These are phyloP conservation scores for Listronotus oregonensis DNA, from an alignment of 1,140 invertebrate genomes.

Conservation along the genomic window DNA sequence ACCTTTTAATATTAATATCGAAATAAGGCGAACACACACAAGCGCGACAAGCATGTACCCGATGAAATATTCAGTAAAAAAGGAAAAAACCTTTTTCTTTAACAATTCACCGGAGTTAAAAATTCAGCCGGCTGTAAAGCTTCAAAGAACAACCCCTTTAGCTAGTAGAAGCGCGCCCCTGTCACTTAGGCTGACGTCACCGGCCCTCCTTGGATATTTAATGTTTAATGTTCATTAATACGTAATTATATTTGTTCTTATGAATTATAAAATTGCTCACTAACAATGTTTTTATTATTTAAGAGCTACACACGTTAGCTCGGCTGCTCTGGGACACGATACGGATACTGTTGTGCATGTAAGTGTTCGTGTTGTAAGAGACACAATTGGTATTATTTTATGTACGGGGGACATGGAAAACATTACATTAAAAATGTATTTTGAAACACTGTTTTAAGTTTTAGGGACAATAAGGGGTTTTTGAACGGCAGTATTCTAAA, in stretches of 20 bases:
- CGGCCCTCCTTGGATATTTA: conserved; percentile 28
- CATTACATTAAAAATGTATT: no score
- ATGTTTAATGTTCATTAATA: conserved; percentile 40
- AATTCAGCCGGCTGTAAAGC: conserved; percentile 36
- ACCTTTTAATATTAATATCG: conserved; percentile 22
- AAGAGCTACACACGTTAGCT: conserved; percentile 27
- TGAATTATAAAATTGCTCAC: conserved; percentile 42
- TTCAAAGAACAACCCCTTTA: conserved; percentile 42
- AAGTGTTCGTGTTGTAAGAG: conserved; percentile 2
- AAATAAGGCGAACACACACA: conserved; percentile 15
- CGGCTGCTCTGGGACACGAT: not conserved
- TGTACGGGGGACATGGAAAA: not conserved
- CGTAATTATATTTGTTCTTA: conserved; percentile 43
- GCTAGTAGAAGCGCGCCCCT: conserved; percentile 21
- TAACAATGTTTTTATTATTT: conserved; percentile 43
- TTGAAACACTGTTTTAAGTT: no score
- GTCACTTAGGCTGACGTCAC: conserved; percentile 40
- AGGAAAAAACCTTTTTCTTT: conserved; percentile 28
- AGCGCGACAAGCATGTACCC: not conserved
- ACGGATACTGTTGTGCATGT: not conserved
- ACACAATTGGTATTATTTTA: no score
- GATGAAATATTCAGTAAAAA: conserved; percentile 27
- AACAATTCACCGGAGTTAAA: conserved; percentile 34
- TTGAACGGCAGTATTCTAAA: no score
- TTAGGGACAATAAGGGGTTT: no score